Evolutionary conservation across 2,797 vertebrate genomes (phyloP).

Genomic region (Thamnophis elegans): DNA sequence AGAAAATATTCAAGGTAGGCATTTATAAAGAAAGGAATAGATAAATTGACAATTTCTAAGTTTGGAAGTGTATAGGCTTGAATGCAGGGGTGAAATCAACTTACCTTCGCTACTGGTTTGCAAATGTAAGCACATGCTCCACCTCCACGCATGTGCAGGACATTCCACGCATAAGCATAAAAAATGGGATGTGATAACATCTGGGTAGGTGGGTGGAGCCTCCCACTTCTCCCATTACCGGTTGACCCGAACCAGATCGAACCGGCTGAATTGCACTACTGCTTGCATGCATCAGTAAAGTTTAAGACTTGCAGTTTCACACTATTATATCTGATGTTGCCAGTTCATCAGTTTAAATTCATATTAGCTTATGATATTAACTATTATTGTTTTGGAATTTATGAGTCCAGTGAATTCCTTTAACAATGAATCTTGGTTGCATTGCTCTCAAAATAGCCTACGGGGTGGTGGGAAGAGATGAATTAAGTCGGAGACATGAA

Average conservation of each 20-base stretch:
- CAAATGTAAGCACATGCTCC: too few relatives aligned
- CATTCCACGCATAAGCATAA: too few relatives aligned
- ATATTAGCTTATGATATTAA: background rate
- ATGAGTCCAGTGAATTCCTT: background rate
- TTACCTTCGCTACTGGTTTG: too few relatives aligned
- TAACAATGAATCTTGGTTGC: background rate
- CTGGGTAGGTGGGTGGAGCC: too few relatives aligned
- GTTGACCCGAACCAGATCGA: too few relatives aligned
- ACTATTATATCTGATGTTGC: background rate
- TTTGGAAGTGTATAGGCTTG: background rate
- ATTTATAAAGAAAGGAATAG: background rate
- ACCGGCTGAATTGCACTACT: too few relatives aligned
- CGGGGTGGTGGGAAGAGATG: background rate
- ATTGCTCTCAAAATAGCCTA: background rate
- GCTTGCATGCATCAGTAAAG: background rate
- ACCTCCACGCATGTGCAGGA: too few relatives aligned
- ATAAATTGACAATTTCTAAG: background rate
- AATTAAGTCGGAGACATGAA: slow-evolving; percentile 50
- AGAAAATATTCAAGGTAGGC: background rate
- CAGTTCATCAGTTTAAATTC: background rate
- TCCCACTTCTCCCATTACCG: too few relatives aligned
- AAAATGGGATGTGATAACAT: too few relatives aligned
- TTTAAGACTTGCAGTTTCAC: background rate
- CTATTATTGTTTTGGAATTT: background rate
- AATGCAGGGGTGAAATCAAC: background rate